phyloP scores from a whole-genome alignment of 2,113 vertebrate species.

The Zapornia atra region DNA sequence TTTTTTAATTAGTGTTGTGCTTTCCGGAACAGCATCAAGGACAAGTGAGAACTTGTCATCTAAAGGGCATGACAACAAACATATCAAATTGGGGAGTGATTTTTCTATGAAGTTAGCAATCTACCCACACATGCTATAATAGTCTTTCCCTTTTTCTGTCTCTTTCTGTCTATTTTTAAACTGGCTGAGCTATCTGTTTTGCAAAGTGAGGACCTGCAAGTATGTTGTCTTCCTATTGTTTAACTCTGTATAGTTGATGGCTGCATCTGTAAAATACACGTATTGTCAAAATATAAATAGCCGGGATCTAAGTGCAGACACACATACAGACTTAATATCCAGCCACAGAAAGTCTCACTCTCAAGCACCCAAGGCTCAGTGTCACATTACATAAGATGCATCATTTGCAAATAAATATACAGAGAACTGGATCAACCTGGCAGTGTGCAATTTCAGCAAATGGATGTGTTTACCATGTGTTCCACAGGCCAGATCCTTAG shows the following conservation, averaged over 20 bases:
- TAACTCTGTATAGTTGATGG: background rate
- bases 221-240: background rate
- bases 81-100: background rate
- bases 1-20: background rate
- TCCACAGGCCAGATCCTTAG: background rate
- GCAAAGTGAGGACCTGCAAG: background rate
- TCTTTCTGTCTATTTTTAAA: conserved; percentile 10
- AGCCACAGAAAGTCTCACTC: background rate
- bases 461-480: background rate
- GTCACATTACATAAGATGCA: background rate
- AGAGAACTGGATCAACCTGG: background rate
- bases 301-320: background rate
- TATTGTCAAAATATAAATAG: background rate
- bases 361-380: background rate
- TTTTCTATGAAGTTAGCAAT: background rate
- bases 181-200: background rate
- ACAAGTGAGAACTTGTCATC: background rate
- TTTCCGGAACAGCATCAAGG: background rate
- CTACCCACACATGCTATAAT: conserved; percentile 14
- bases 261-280: background rate
- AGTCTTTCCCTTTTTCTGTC: background rate
- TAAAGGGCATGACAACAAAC: background rate
- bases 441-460: background rate
- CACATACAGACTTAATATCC: background rate
- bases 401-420: background rate